A percentile compares a stretch with the other conserved stretches of the same genome.
Conservation (phyloP, 2,797 vertebrate genomes). For the Novumbra hubbsi region DNA sequence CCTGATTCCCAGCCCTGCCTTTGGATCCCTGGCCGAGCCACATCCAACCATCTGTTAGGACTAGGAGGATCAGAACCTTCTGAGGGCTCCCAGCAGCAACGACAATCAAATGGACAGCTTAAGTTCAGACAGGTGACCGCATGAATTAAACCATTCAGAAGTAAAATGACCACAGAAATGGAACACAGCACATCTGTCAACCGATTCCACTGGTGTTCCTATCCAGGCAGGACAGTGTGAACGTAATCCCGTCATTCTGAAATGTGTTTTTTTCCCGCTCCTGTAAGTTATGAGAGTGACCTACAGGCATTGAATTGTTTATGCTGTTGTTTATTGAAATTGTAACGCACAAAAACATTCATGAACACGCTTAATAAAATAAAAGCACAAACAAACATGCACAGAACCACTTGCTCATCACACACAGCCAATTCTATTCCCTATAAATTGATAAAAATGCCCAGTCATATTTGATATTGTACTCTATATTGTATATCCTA, state of each 20-base stretch:
- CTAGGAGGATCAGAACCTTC: conserved; percentile 88
- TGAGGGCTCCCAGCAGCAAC: conserved; percentile 73
- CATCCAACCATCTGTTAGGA: conserved; percentile 94
- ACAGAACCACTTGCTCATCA: too few species aligned
- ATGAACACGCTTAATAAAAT: too few species aligned
- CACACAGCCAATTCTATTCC: too few species aligned
- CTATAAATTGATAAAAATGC: too few species aligned
- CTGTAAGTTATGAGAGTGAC: background rate
- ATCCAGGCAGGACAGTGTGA: conserved; percentile 37
- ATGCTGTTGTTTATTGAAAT: background rate
- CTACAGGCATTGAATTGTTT: background rate
- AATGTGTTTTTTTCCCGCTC: background rate
- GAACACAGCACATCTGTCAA: conserved; percentile 53
- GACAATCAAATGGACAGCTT: conserved; percentile 82
- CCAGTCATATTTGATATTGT: too few species aligned
- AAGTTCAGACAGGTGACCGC: conserved; percentile 82
- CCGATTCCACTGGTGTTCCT: conserved; percentile 55
- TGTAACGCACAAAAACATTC: too few species aligned
- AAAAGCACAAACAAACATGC: too few species aligned
- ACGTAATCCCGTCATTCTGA: background rate
- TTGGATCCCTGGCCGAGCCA: conserved; percentile 66
- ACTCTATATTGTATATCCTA: too few species aligned
- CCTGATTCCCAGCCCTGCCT: conserved; percentile 82
- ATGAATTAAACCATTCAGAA: conserved; percentile 70
- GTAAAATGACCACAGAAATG: conserved; percentile 24